These are phyloP conservation scores for Polyodon spathula DNA, from an alignment of 2,113 vertebrate genomes.

Conservation along the genomic window DNA sequence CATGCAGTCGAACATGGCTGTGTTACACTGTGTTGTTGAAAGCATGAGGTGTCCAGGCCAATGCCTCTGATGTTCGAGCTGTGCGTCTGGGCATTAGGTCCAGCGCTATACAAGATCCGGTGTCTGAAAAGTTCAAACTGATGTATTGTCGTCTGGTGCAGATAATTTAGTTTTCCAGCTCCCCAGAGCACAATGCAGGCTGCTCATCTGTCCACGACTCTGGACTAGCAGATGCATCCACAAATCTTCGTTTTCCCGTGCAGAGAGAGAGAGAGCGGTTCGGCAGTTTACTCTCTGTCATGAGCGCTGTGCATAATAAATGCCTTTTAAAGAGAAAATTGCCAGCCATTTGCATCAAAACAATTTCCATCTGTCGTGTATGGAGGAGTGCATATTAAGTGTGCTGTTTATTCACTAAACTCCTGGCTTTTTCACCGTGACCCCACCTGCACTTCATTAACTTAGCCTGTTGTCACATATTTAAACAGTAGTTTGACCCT, in stretches of 20 bases:
- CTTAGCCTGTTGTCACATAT: conserved; percentile 41
- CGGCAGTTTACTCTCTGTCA: conserved; percentile 30
- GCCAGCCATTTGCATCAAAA: conserved; percentile 58
- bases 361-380: conserved; percentile 49
- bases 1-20: too few species aligned
- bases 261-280: too few species aligned
- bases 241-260: conserved; percentile 47
- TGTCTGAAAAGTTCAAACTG: conserved; percentile 2
- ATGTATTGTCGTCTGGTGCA: conserved; percentile 20
- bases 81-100: not conserved
- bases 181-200: conserved; percentile 14
- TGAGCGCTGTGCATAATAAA: conserved; percentile 50
- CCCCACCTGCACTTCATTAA: conserved; percentile 37
- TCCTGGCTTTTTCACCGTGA: conserved; percentile 34
- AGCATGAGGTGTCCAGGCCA: too few species aligned
- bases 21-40: too few species aligned
- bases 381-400: conserved; percentile 48
- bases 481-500: conserved; percentile 33
- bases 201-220: conserved; percentile 34
- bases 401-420: conserved; percentile 40
- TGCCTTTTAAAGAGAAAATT: conserved; percentile 51
- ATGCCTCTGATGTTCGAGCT: too few species aligned
- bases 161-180: conserved; percentile 23
- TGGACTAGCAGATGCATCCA: conserved; percentile 41
- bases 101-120: not conserved